These are phyloP conservation scores for Enteromius radiatus DNA, from an alignment of 2,797 vertebrate species.

Conservation along the genomic window DNA sequence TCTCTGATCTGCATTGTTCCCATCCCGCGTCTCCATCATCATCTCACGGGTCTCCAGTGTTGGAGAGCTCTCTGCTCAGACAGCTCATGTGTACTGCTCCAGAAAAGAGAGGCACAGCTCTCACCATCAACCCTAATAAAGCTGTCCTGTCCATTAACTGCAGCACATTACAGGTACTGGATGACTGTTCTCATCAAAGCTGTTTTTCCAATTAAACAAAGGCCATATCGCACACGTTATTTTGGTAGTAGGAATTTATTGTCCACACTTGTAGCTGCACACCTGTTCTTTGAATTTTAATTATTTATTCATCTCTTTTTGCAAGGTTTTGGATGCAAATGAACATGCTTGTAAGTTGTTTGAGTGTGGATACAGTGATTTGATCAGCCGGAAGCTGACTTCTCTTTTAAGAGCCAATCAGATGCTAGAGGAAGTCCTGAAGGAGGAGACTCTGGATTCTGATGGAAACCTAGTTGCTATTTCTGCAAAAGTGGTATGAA, in stretches of 20 bases:
- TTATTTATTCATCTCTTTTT: conserved; percentile 19
- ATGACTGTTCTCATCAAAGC: neutral
- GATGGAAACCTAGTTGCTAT: conserved; percentile 74
- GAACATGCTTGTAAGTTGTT: conserved; percentile 87
- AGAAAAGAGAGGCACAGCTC: conserved; percentile 13
- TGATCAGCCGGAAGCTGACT: conserved; percentile 84
- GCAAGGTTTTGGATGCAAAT: conserved; percentile 87
- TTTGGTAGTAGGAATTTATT: neutral
- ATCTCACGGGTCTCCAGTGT: conserved; percentile 62
- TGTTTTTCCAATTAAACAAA: neutral
- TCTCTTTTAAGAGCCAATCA: conserved; percentile 81
- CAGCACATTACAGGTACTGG: conserved; percentile 83
- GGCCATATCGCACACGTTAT: neutral
- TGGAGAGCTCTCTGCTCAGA: conserved; percentile 75
- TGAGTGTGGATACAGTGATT: conserved; percentile 78
- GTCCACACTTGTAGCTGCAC: too few relatives aligned
- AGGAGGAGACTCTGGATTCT: conserved; percentile 76
- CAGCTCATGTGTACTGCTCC: conserved; percentile 67
- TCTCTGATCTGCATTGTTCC: conserved; percentile 60
- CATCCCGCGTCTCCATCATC: conserved; percentile 49
- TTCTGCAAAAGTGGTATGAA: conserved; percentile 89
- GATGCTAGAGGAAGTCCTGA: conserved; percentile 76
- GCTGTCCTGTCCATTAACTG: conserved; percentile 81
- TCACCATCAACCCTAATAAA: conserved; percentile 80
- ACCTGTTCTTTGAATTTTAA: neutral